phyloP scores from a whole-genome alignment of 2,797 vertebrate genomes.

The Gila robusta region DNA sequence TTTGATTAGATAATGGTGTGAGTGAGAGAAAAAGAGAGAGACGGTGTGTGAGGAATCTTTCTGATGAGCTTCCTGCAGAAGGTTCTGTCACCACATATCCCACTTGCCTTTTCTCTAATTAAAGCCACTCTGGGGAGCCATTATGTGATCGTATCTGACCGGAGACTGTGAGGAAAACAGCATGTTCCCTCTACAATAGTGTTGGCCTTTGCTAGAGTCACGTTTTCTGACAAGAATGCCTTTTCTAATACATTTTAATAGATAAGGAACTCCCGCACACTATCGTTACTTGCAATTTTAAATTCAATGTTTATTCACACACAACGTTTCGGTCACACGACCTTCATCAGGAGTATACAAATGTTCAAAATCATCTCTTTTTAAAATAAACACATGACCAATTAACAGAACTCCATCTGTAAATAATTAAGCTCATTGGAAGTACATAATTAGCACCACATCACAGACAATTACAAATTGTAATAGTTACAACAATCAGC shows the following conservation, averaged over 20 bases:
- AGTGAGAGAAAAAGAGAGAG: slow-evolving; percentile 8
- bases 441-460: no score
- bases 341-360: no score
- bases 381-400: no score
- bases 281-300: no score
- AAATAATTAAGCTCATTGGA: no score
- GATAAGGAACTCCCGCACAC: no score
- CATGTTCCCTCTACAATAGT: slow-evolving; percentile 34
- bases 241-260: slow-evolving; percentile 23
- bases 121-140: slow-evolving; percentile 56
- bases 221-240: slow-evolving; percentile 19
- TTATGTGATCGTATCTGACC: slow-evolving; percentile 56
- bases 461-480: no score
- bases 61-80: slow-evolving; percentile 51
- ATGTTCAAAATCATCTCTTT: no score
- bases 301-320: no score
- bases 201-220: slow-evolving; percentile 12
- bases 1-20: slow-evolving; percentile 60
- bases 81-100: slow-evolving; percentile 46
- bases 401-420: no score
- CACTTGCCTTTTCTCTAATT: slow-evolving; percentile 61
- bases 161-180: slow-evolving; percentile 39
- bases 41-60: slow-evolving; percentile 5
- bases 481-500: no score
- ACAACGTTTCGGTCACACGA: no score